Base-by-base conservation (phyloP, 1,140 invertebrate species). In the Rhyacophila brunnea region DNA sequence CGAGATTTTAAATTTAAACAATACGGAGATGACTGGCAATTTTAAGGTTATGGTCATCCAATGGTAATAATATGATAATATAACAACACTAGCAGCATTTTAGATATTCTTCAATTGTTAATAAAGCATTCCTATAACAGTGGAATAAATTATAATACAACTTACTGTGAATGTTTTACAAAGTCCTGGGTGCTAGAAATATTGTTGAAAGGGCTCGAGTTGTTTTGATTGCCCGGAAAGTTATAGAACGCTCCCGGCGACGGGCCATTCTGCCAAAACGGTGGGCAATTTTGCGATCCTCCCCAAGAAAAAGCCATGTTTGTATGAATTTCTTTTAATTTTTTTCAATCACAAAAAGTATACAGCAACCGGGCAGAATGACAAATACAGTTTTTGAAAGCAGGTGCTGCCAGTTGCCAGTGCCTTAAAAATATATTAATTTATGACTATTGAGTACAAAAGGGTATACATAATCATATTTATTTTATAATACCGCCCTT, bases 241-340 rank as follows among this genome's bases (percentile, higher is more conserved):
- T 88, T 85, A 65, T 88, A 88, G 65, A 88, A 83, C 14, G 76
- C 76, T 17, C 86, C 87, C 13, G 87, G 87, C 10, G 80, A 62
- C 0, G 88, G 87, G 15, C 87, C 87, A 78, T 88, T 88, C 15
- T 83, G 79, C 87, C 87, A 89, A 53, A 89, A 76, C 35, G 84
- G 81, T 6, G 71, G 68, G 70, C 23, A 28, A 28, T 28, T 28
- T 28, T 28, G 23, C 9, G 23, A 28, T 28, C 9, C 23, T 28
- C 23, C 23, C 9, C 23, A 5, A 9, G 23, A 28, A 28, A 28
- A 28, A 9, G 23, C 23, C 23, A 28, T 28, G 3, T 3, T 28
- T 28, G 23, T 28, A 28, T n/a, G 23, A 28, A 28, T 28, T 28
- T 28, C 23, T 28, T 9, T 9, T 9, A 28, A 28, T 5, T 28